Conservation (phyloP, 2,113 vertebrate genomes). For the Entelurus aequoreus region DNA sequence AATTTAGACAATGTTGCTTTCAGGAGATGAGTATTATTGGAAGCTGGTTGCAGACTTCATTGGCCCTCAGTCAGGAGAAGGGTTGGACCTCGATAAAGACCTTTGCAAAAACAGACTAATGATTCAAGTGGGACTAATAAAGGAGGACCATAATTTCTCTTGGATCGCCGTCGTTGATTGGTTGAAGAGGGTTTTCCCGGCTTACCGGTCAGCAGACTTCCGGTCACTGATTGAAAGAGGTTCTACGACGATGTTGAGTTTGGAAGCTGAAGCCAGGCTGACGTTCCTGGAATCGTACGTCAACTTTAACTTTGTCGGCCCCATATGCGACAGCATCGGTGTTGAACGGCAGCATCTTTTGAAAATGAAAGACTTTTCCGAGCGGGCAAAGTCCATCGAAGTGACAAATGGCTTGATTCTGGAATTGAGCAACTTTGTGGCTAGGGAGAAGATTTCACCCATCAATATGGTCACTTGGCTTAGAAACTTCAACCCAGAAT, state of each 20-base stretch:
- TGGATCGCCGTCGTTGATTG: constrained; percentile 63
- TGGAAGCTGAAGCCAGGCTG: constrained; percentile 48
- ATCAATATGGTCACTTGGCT: constrained; percentile 68
- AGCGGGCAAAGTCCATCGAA: constrained; percentile 56
- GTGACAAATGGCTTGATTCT: constrained; percentile 73
- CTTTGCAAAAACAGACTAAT: constrained; percentile 65
- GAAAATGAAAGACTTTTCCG: constrained; percentile 69
- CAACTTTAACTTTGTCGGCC: constrained; percentile 74
- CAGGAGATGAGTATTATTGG: constrained; percentile 70
- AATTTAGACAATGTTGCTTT: constrained; percentile 16
- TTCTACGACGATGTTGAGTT: constrained; percentile 58
- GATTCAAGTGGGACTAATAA: constrained; percentile 72
- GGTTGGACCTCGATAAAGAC: constrained; percentile 40
- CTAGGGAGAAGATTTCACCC: constrained; percentile 65
- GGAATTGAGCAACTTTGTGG: constrained; percentile 65
- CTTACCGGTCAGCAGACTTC: constrained; percentile 64
- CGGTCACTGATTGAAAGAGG: constrained; percentile 67
- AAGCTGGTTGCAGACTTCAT: constrained; percentile 69
- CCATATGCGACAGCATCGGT: constrained; percentile 73
- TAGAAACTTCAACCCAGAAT: constrained; percentile 63
- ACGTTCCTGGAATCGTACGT: constrained; percentile 62
- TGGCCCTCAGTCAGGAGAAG: constrained; percentile 65
- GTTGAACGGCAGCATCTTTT: constrained; percentile 67
- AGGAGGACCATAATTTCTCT: constrained; percentile 65
- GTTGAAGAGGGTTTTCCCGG: constrained; percentile 67